Percentiles rank a stretch among this genome's conserved stretches.
Conservation (phyloP, 2,113 vertebrate genomes). For the Burhinus oedicnemus region DNA sequence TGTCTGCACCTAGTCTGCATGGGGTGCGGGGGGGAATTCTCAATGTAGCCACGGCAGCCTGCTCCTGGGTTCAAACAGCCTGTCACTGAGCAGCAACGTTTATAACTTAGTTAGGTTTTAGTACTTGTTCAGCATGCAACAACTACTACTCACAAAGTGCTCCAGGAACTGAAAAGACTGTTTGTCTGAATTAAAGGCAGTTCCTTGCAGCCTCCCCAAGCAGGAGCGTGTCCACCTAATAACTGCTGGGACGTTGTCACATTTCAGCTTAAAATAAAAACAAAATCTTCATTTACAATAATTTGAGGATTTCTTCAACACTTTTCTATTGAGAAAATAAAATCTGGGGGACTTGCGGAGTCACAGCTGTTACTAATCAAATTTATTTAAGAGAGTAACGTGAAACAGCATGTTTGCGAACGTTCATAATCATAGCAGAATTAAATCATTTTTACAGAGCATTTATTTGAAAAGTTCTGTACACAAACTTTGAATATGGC, state of each 20-base stretch:
- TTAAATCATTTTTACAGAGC: slow-evolving; percentile 52
- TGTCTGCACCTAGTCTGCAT: not conserved
- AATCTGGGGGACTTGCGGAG: not conserved
- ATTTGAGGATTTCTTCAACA: not conserved
- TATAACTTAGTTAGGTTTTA: not conserved
- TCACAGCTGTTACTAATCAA: not conserved
- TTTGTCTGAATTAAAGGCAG: slow-evolving; percentile 14
- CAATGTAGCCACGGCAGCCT: slow-evolving; percentile 58
- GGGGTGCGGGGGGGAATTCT: slow-evolving; percentile 27
- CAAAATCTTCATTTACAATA: not conserved
- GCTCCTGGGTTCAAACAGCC: slow-evolving; percentile 63
- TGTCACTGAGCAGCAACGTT: slow-evolving; percentile 25
- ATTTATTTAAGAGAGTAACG: slow-evolving; percentile 9
- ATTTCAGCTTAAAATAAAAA: slow-evolving; percentile 21
- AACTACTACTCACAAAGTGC: not conserved
- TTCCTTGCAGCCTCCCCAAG: not conserved
- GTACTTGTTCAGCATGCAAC: not conserved
- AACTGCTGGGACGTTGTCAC: not conserved
- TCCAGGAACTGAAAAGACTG: not conserved
- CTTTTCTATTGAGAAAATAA: not conserved
- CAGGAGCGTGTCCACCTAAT: not conserved
- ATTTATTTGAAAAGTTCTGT: slow-evolving; percentile 44
- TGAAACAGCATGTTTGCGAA: not conserved
- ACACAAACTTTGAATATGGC: slow-evolving; percentile 32
- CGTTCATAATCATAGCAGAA: slow-evolving; percentile 39